Base-by-base conservation (phyloP, 2,797 vertebrate species). In the Bucorvus abyssinicus region DNA sequence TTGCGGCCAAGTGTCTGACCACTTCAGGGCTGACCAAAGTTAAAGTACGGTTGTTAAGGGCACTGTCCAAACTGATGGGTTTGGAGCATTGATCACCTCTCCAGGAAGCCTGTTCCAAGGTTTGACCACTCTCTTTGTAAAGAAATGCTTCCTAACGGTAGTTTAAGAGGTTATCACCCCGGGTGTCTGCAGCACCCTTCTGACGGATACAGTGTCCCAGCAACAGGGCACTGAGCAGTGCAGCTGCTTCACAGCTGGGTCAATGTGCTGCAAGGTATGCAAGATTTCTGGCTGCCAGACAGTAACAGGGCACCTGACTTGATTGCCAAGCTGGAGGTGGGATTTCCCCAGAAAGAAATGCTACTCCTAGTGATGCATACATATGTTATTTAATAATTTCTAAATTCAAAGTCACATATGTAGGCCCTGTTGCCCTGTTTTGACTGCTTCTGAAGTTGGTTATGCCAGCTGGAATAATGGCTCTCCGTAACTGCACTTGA, bases 211-310 rank as follows among this genome's bases (percentile, higher is more conserved):
- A 63, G 26, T 8, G 12, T 7, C 10, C 24, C 27, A 68, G 71
- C 23, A 84, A 45, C 0, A 89, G 21, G 34, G 21, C 34, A 38
- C 2, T 42, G 38, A 79, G 68, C 0, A 3, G 16, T 12, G 7
- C 38, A 77, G 44, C 12, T 84, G 26, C 29, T 34, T 42, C 61
- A 68, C 4, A 26, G 16, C 0, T 81, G 15, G 17, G 23, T 50
- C 81, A 53, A 10, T 6, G 44, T 14, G 20, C 24, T 80, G 36
- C 44, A 86, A 78, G 24, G 8, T 44, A 65, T 4, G 29, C 32
- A 53, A 80, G 36, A 60, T 61, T 56, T 76, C 50, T 76, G 42
- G 32, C 5, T 23, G 15, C 29, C 27, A 40, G 40, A 79, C 36
- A 81, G 59, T 49, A 65, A 88, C 22, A 60, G 29, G 53, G 44